Evolutionary conservation across 2,113 vertebrate species (phyloP).

Genomic region (Ginglymostoma cirratum): DNA sequence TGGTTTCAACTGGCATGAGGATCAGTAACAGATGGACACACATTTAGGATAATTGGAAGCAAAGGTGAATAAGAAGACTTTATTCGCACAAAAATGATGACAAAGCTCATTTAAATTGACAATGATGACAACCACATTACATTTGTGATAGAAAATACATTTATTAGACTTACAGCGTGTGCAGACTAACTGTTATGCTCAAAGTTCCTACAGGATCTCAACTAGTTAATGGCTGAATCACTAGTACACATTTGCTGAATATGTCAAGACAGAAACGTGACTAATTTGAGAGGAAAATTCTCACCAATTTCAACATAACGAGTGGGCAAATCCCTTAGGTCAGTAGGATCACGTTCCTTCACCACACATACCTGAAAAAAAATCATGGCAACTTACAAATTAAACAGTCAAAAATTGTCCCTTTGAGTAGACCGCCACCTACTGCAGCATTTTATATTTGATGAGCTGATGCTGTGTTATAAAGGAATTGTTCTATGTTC

Average conservation of each 20-base stretch:
- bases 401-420: background rate
- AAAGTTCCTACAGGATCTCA: background rate
- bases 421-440: background rate
- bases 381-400: conserved; percentile 11
- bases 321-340: conserved; percentile 87
- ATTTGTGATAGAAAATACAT: background rate
- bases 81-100: background rate
- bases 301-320: conserved; percentile 97
- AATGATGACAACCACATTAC: background rate
- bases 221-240: background rate
- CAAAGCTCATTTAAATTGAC: background rate
- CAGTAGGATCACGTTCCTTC: conserved; percentile 84
- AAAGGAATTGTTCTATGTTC: background rate
- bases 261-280: background rate
- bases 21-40: too few species aligned
- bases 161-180: background rate
- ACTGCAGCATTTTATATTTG: background rate
- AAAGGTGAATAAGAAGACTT: background rate
- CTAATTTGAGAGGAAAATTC: conserved; percentile 15
- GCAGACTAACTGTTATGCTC: background rate
- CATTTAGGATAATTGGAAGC: background rate
- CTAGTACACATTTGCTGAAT: background rate
- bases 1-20: background rate
- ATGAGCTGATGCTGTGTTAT: background rate
- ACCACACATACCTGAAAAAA: conserved; percentile 80